These are phyloP conservation scores for Uromys caudimaculatus DNA, from an alignment of 2,797 vertebrate species.

Conservation along the genomic window DNA sequence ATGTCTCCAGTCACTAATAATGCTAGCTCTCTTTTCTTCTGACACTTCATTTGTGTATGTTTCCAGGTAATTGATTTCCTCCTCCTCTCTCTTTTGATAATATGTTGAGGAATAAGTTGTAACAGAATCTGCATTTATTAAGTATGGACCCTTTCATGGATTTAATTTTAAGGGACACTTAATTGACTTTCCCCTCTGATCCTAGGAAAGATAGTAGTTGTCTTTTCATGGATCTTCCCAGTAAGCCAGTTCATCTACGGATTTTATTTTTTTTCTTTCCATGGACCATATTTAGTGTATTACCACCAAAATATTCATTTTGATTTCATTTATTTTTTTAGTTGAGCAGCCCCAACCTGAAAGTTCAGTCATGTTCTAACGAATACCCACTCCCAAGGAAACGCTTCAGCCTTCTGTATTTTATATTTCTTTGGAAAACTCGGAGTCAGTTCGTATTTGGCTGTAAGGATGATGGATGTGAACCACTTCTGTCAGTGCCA, in stretches of 20 bases:
- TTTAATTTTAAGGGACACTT: background rate
- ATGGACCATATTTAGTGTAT: background rate
- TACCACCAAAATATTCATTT: background rate
- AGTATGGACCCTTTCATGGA: background rate
- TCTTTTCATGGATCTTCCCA: background rate
- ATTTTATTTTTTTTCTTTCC: background rate
- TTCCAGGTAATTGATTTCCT: too few relatives aligned
- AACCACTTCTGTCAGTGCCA: background rate
- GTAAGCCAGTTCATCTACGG: background rate
- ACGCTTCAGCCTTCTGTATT: background rate
- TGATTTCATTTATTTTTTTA: background rate
- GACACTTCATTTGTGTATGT: too few relatives aligned
- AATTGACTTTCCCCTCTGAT: background rate
- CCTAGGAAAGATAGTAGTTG: background rate
- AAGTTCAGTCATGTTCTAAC: background rate
- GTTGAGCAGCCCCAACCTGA: background rate
- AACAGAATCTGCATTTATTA: background rate
- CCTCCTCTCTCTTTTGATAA: background rate
- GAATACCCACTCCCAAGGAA: background rate
- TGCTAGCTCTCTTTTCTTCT: too few relatives aligned
- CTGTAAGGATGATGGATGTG: background rate
- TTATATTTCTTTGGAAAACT: background rate
- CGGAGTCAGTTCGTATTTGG: background rate
- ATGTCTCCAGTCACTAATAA: too few relatives aligned
- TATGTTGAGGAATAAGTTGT: background rate